Evolutionary conservation across 1,140 invertebrate genomes (phyloP).

Genomic region (Drosophila truncata): DNA sequence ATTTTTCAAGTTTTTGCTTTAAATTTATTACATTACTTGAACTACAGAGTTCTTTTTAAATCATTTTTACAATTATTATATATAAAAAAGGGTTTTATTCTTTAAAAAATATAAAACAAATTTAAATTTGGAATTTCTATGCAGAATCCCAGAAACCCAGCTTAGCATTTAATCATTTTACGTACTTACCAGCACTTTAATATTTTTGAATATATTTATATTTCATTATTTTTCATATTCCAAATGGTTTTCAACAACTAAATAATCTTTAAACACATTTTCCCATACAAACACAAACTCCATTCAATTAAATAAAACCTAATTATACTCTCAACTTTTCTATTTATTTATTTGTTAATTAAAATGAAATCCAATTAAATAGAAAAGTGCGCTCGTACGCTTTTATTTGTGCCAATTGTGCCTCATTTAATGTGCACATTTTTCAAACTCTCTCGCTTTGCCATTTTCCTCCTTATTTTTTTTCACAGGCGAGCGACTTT

Average conservation of each 20-base stretch:
- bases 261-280: not conserved
- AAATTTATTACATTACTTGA: not conserved
- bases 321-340: not conserved
- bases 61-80: not conserved
- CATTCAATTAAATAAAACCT: not conserved
- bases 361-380: conserved; percentile 11
- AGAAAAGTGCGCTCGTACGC: conserved; percentile 1
- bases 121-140: too few relatives aligned
- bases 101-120: too few relatives aligned
- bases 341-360: conserved; percentile 8
- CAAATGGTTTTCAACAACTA: not conserved
- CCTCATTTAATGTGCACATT: conserved; percentile 17
- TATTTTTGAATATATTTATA: not conserved
- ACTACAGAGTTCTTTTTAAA: not conserved
- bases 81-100: too few relatives aligned
- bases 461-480: conserved; percentile 18
- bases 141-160: too few relatives aligned
- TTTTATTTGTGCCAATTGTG: conserved; percentile 19
- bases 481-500: conserved; percentile 28
- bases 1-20: too few relatives aligned
- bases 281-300: not conserved
- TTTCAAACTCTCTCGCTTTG: conserved; percentile 10
- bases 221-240: not conserved
- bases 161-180: too few relatives aligned
- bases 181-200: too few relatives aligned